Evolutionary conservation across 1,140 invertebrate genomes (phyloP).

Genomic region (Philopotamus ludificatus): DNA sequence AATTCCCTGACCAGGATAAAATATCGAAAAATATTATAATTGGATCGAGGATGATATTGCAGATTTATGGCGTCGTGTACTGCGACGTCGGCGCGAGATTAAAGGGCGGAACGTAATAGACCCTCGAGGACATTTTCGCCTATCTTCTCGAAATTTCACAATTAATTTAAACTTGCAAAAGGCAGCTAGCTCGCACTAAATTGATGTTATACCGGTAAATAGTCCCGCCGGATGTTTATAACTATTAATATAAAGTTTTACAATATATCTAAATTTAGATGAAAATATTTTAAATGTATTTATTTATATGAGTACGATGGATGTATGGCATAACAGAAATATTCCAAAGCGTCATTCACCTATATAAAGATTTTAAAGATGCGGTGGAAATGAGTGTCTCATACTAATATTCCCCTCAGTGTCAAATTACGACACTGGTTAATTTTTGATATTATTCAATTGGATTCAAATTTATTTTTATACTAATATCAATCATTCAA

Average conservation of each 20-base stretch:
- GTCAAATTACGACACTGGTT: too few relatives aligned
- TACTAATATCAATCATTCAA: too few relatives aligned
- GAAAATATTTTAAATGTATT: not conserved
- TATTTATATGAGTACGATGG: too few relatives aligned
- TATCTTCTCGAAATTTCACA: constrained; percentile 17
- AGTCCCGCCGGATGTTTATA: constrained; percentile 16
- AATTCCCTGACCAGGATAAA: not conserved
- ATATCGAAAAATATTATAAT: not conserved
- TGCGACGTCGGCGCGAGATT: constrained; percentile 2
- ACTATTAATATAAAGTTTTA: not conserved
- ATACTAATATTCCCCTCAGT: too few relatives aligned
- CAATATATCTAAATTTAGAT: not conserved
- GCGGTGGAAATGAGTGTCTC: too few relatives aligned
- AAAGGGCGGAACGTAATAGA: constrained; percentile 14
- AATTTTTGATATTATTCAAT: too few relatives aligned
- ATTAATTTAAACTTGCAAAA: too few relatives aligned
- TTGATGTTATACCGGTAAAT: constrained; percentile 23
- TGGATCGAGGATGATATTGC: not conserved
- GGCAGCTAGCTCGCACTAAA: constrained; percentile 11
- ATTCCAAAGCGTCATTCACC: too few relatives aligned
- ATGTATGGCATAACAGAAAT: too few relatives aligned
- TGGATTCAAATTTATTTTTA: too few relatives aligned
- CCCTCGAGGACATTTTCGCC: constrained; percentile 3
- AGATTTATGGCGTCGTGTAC: not conserved
- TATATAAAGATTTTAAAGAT: too few relatives aligned